Evolutionary conservation across 2,797 vertebrate species (phyloP).

Genomic region (Sardinella longiceps): DNA sequence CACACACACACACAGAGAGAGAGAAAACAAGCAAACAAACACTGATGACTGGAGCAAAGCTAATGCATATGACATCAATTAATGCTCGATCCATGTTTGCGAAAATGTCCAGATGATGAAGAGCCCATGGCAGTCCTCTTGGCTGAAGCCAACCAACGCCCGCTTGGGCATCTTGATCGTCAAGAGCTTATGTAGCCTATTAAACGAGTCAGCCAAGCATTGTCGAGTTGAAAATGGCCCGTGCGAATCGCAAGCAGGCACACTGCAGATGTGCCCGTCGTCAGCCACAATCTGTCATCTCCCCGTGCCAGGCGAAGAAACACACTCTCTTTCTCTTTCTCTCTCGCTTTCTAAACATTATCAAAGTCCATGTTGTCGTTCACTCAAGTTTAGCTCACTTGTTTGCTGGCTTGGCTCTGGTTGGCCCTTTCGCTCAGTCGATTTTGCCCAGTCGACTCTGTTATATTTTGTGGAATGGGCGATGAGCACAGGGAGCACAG

Average conservation of each 20-base stretch:
- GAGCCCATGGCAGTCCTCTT: slow-evolving; percentile 37
- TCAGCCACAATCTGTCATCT: neutral
- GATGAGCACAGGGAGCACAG: neutral
- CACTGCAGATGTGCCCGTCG: slow-evolving; percentile 2
- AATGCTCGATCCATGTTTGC: slow-evolving; percentile 43
- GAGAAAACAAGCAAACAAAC: slow-evolving; percentile 1
- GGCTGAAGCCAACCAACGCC: slow-evolving; percentile 32
- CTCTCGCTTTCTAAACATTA: neutral
- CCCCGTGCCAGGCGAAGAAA: neutral
- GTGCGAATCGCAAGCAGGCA: slow-evolving; percentile 5
- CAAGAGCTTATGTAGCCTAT: slow-evolving; percentile 51
- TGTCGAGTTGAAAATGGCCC: slow-evolving; percentile 47
- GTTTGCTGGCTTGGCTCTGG: neutral
- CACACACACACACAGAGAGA: neutral
- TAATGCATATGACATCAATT: slow-evolving; percentile 40
- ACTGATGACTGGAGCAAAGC: neutral
- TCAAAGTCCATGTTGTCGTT: neutral
- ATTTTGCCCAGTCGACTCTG: neutral
- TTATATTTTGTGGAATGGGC: neutral
- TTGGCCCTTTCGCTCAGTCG: neutral
- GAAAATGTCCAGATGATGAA: slow-evolving; percentile 56
- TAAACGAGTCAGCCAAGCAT: slow-evolving; percentile 54
- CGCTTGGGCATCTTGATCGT: slow-evolving; percentile 34
- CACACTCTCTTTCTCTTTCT: neutral
- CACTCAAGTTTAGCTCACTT: neutral